Conservation (phyloP, 1,140 invertebrate species). For the Eurosta solidaginis region DNA sequence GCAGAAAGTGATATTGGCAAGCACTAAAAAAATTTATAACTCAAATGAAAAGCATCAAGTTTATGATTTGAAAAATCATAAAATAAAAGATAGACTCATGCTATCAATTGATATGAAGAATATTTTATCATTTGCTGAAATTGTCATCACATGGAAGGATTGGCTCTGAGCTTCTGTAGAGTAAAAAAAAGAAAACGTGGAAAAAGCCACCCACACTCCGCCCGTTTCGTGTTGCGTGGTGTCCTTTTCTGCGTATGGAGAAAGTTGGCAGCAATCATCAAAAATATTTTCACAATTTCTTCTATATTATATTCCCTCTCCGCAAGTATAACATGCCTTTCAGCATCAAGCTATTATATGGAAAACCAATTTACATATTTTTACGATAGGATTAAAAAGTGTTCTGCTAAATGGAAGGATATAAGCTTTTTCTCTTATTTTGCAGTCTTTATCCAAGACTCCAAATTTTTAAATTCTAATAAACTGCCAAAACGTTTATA, state of each 20-base stretch:
- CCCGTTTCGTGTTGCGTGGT: too few species aligned
- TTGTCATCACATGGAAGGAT: background rate
- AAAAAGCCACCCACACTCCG: background rate
- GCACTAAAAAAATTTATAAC: background rate
- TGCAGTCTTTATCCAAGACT: too few species aligned
- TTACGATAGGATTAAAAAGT: too few species aligned
- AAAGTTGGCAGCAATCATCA: background rate
- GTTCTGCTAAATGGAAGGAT: too few species aligned
- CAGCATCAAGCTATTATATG: background rate
- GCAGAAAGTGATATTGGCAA: background rate
- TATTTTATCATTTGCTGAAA: conserved; percentile 4
- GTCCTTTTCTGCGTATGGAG: background rate
- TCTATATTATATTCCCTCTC: background rate
- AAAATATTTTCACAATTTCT: background rate
- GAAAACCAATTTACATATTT: too few species aligned
- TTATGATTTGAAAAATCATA: background rate
- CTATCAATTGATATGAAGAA: background rate
- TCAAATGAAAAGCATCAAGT: background rate
- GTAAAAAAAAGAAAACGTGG: background rate
- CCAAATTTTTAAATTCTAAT: too few species aligned
- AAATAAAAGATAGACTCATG: background rate
- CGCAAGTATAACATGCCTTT: background rate
- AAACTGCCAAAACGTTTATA: too few species aligned
- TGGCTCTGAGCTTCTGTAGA: background rate
- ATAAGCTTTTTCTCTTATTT: too few species aligned